Evolutionary conservation across 2,113 vertebrate genomes (phyloP), one percentile per base, ranked within the genome.

Genomic region (Mirounga angustirostris): DNA sequence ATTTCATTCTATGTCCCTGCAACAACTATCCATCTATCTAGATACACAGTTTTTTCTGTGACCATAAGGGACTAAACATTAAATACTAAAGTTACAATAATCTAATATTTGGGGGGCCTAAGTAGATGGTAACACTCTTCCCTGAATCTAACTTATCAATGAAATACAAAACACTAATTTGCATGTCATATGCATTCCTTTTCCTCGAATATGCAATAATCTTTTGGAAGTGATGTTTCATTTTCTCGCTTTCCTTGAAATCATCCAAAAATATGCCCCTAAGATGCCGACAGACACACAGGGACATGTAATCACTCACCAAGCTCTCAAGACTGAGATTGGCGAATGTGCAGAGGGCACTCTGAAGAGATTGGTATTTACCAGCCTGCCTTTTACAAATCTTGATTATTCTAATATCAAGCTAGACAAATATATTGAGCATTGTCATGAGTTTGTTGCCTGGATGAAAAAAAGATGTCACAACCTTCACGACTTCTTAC

Each of bases 81-180:
- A 93, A 93, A 81, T 91, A 88, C 93, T 95, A 83, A 94, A 76
- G 28, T 61, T 59, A 16, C 43, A 94, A 94, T 73, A 87, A 93
- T 92, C 15, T 67, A 79, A 90, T 82, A 40, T 52, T 54, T 33
- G 65, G 86, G 91, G 43, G 46, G 54, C 22, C 80, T 50, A 95
- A 89, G 50, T 46, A 81, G 22, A 71, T 84, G 56, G 28, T 21
- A 89, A 52, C 85, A 59, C 15, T 65, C 33, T 89, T 82, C 63
- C 73, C 58, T 80, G 56, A 80, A 26, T 71, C 30, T 93, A 96
- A 97, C 9, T 87, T 89, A 80, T 63, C 83, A 65, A 1, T 82
- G 36, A 94, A 95, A 65, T 92, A 58, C 7, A 82, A 96, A 95
- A 94, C 71, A 61, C 19, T 33, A 69, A 86, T 80, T 91, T 96